Evolutionary conservation across 2,888 invertebrate species (phyloP), one percentile per base, ranked within the genome.

Genomic region (Cistogaster globosa): DNA sequence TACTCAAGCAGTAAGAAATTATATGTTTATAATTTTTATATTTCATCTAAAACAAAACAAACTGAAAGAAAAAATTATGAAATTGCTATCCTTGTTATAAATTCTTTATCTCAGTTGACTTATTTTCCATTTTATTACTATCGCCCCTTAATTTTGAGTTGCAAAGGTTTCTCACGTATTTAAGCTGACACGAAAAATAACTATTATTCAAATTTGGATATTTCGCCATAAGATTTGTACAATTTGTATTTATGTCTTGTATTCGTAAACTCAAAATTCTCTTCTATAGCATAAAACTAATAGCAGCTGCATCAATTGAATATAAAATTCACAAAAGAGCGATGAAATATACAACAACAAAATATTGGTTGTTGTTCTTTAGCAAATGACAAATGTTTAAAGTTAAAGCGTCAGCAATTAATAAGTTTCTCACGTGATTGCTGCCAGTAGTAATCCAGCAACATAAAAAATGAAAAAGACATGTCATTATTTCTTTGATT

Each of bases 371-470:
- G 16, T 57, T 32, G 32, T 48, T 75, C 32, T 65, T 42, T 22
- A 16, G 7, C 53, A 58, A 42, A 42, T 60, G 76, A 68, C 68
- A 84, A 81, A 81, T 72, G 53, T 36, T 62, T 48, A 12, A 68
- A 77, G 80, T 68, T 77, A 51, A 84, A 74, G 81, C 81, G 77
- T 63, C 81, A 81, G 62, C 77, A 77, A 84, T 81, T 81, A 81
- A 78, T 77, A 84, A 84, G 77, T 69, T 77, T 72, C 63, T 74
- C 84, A 84, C 84, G 81, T 84, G 77, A 77, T 62, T 42, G 67
- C 57, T 67, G 60, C 22, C 71, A 72, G 55, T 12, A 48, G 48
- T 12, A n/a, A 53, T 51, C 6, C 6, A 32, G 8, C 1, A 53
- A 20, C 20, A 22, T 9, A 45, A 45, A 36, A 48, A 36, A 14